These are phyloP conservation scores for Escarpia spicata DNA, from an alignment of 2,888 invertebrate species.

Conservation along the genomic window DNA sequence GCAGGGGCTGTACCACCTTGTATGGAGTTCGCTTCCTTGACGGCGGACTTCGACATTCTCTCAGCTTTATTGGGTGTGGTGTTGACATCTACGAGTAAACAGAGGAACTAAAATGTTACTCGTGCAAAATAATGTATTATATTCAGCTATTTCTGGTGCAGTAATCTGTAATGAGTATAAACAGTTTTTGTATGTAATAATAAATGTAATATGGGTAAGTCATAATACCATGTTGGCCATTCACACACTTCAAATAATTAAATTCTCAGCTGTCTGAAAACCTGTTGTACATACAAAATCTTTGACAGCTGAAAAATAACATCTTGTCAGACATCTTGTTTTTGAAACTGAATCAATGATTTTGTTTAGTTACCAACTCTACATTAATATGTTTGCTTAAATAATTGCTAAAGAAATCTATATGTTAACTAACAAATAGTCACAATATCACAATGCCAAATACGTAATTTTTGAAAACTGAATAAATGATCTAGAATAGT, in stretches of 20 bases:
- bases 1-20: constrained; percentile 42
- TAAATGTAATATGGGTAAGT: neutral
- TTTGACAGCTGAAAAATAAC: too few relatives aligned
- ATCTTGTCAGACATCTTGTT: too few relatives aligned
- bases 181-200: neutral
- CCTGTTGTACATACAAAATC: neutral
- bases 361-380: too few relatives aligned
- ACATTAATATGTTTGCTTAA: neutral
- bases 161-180: neutral
- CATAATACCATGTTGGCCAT: neutral
- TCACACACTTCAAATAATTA: neutral
- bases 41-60: constrained; percentile 41
- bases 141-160: neutral
- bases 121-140: neutral
- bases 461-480: neutral
- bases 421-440: neutral
- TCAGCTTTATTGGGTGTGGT: constrained; percentile 59
- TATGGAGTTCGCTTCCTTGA: constrained; percentile 41
- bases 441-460: neutral
- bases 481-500: neutral
- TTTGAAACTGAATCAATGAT: too few relatives aligned
- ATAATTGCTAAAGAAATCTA: neutral
- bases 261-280: neutral
- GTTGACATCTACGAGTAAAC: constrained; percentile 56
- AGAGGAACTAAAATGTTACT: neutral